Conservation (phyloP, 2,113 vertebrate genomes). For the Lepus americanus region DNA sequence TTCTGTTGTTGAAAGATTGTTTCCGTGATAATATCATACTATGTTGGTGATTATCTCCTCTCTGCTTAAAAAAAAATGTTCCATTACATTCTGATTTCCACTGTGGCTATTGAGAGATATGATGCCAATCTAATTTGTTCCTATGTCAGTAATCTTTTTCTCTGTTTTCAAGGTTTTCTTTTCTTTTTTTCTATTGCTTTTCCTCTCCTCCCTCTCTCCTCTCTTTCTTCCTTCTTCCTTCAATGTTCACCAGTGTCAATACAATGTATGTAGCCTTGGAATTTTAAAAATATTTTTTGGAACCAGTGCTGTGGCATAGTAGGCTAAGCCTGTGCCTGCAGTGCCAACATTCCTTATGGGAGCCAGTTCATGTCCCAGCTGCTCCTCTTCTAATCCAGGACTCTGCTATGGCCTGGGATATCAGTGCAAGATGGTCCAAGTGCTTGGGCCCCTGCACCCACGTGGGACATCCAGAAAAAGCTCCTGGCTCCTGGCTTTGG, state of each 20-base stretch:
- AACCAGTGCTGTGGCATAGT: too few species aligned
- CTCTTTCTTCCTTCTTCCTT: accelerated
- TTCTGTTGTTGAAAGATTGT: background rate
- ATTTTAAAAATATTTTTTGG: background rate
- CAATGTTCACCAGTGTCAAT: background rate
- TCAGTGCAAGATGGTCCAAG: too few species aligned
- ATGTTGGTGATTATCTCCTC: background rate
- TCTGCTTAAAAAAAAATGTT: background rate
- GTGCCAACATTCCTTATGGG: too few species aligned
- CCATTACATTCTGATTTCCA: background rate
- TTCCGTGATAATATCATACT: background rate
- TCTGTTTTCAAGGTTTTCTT: background rate
- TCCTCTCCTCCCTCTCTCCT: background rate
- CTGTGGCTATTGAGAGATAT: background rate
- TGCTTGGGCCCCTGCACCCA: too few species aligned
- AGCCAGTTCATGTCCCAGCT: too few species aligned
- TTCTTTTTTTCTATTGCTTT: background rate
- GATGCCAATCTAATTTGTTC: background rate
- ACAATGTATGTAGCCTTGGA: background rate
- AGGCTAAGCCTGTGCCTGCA: too few species aligned
- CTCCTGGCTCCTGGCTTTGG: too few species aligned
- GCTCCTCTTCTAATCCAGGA: too few species aligned
- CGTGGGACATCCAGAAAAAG: too few species aligned
- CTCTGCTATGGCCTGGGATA: too few species aligned
- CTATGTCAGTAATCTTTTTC: background rate